Evolutionary conservation across 2,113 vertebrate genomes (phyloP), one percentile per base, ranked within the genome.

Genomic region (Callospermophilus lateralis): DNA sequence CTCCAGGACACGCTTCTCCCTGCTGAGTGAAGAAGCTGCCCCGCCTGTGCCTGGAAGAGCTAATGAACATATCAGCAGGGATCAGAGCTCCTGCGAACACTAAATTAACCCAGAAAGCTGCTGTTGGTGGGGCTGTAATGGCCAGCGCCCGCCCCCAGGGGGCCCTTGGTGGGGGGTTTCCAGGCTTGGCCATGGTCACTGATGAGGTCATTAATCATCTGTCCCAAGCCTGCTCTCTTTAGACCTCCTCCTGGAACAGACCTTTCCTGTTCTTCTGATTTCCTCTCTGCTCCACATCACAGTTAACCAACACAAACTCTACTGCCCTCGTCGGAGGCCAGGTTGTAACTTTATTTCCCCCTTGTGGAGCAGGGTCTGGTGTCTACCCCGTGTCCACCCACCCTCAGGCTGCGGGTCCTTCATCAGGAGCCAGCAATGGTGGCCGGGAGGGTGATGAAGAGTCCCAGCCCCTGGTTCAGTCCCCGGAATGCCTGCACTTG

Each of bases 51-150:
- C 24, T 5, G 6, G 76, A 53, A 68, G 65, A 92, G 80, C 17
- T 96, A 90, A 90, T 95, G 97, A 96, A n/a, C 30, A 39, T 28
- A 53, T 6, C 95, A 85, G 86, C 37, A 87, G 96, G 90, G 74
- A 63, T 42, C 78, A 15, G 74, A 91, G 26, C 78, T 58, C 83
- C 87, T 51, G 22, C 16, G 34, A 45, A 85, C 74, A 95, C 80
- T 94, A 94, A 97, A 97, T 97, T 97, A 97, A 76, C 80, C 63
- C 51, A 93, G 94, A 94, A 96, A 90, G 19, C 34, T 28, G 87
- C 96, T 87, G 61, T 89, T 84, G 83, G 65, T 58, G 20, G 79
- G 97, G 89, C 96, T 39, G 48, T 37, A 85, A 97, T 48, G 58
- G 78, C 91, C 94, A 91, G 85, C 68, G 77, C 92, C 51, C 0